Evolutionary conservation across 2,797 vertebrate species (phyloP), one percentile per base, ranked within the genome.

Genomic region (Pseudocheirus occidentalis): DNA sequence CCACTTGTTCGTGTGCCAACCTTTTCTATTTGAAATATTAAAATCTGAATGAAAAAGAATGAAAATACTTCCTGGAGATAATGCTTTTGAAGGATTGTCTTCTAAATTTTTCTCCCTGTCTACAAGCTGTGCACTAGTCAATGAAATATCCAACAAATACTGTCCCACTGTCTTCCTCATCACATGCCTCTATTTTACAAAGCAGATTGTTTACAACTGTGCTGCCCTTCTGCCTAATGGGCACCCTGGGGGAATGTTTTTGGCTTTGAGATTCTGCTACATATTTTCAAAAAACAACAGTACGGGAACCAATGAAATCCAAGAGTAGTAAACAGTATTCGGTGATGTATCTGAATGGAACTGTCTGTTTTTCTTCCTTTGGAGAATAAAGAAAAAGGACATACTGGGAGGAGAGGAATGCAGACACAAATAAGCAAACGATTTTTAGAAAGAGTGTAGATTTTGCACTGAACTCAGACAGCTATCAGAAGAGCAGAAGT

Each of bases 131-230:
- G 59, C 87, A 87, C 90, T 56, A 97, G 95, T 96, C 94, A 93
- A 98, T 97, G 90, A 98, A 98, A 98, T 98, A 98, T 98, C 98
- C 98, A 98, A 91, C 94, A 98, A 97, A 97, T 94, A 96, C 56
- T 92, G 93, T 97, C 94, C 94, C 93, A 57, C 97, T 97, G 66
- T 90, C 55, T 97, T 97, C 97, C 94, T 93, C 98, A 97, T 96
- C 93, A 97, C 95, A 98, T 98, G 96, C 93, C 95, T 97, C 98
- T 94, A 94, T 97, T 98, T 98, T 97, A 97, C 94, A 98, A 98
- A 98, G 98, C 97, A 97, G 97, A 97, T 96, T 98, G 97, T 98
- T 98, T 98, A 98, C 97, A 98, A 97, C 98, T 96, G 50, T 91
- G 46, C 92, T 98, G 94, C 97, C 97, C 96, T 98, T 98, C 98